These are phyloP conservation scores for Ploceus nigricollis DNA, from an alignment of 2,113 vertebrate species.

Conservation along the genomic window DNA sequence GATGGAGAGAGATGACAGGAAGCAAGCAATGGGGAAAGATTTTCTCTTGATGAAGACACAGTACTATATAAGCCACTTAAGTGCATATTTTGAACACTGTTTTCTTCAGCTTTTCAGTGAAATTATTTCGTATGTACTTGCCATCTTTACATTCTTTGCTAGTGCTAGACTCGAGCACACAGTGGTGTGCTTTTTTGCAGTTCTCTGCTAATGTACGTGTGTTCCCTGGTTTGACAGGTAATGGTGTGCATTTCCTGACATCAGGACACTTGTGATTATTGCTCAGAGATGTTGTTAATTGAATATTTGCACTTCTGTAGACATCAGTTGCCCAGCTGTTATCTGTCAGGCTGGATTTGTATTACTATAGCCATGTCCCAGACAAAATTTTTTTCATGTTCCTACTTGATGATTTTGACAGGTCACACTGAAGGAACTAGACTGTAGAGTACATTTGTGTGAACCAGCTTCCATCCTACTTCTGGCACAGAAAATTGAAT, in stretches of 20 bases:
- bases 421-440: not conserved
- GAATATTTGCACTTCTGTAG: not conserved
- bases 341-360: not conserved
- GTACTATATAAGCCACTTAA: not conserved
- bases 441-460: fast-evolving
- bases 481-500: not conserved
- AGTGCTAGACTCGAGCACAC: not conserved
- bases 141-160: not conserved
- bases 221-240: not conserved
- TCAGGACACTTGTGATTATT: not conserved
- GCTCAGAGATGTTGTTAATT: not conserved
- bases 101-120: not conserved
- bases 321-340: not conserved
- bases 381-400: not conserved
- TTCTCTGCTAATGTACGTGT: not conserved
- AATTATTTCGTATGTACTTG: not conserved
- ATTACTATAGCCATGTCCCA: not conserved
- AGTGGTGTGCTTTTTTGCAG: not conserved
- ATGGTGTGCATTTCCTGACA: not conserved
- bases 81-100: not conserved
- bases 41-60: not conserved
- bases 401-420: not conserved
- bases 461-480: not conserved
- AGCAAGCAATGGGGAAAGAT: not conserved
- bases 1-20: not conserved